Conservation (phyloP, 2,113 vertebrate species). For the Oostethus manadensis region DNA sequence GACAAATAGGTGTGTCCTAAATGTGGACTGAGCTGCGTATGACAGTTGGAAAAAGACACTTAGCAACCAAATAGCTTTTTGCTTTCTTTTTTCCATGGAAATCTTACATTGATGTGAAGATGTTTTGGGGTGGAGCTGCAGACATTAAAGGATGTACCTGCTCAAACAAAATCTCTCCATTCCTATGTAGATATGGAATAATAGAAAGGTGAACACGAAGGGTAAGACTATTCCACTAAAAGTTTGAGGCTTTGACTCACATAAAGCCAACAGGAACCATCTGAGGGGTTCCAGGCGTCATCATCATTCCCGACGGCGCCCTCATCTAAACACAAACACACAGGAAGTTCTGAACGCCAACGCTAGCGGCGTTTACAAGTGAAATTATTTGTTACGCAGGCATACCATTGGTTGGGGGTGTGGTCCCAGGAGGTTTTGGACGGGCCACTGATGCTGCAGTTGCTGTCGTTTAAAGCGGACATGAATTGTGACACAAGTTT, state of each 20-base stretch:
- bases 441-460: slow-evolving; percentile 3
- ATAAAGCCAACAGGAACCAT: slow-evolving; percentile 10
- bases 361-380: neutral
- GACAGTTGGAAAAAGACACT: too few species aligned
- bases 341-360: neutral
- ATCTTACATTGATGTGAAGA: slow-evolving; percentile 9
- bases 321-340: slow-evolving; percentile 3
- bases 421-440: neutral
- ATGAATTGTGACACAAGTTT: neutral
- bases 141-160: slow-evolving; percentile 10
- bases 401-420: slow-evolving; percentile 7
- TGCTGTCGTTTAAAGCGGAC: slow-evolving; percentile 1
- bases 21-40: too few species aligned
- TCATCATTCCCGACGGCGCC: slow-evolving; percentile 5
- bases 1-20: too few species aligned
- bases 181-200: neutral
- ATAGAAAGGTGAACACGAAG: neutral
- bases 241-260: slow-evolving; percentile 1
- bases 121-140: slow-evolving; percentile 5
- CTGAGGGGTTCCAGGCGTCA: slow-evolving; percentile 5
- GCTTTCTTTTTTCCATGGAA: neutral
- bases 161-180: slow-evolving; percentile 11
- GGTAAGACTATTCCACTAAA: neutral
- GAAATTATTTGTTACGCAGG: too few species aligned
- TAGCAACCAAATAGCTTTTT: too few species aligned